Conservation (phyloP, 2,113 vertebrate genomes). For the Lycaon pictus region DNA sequence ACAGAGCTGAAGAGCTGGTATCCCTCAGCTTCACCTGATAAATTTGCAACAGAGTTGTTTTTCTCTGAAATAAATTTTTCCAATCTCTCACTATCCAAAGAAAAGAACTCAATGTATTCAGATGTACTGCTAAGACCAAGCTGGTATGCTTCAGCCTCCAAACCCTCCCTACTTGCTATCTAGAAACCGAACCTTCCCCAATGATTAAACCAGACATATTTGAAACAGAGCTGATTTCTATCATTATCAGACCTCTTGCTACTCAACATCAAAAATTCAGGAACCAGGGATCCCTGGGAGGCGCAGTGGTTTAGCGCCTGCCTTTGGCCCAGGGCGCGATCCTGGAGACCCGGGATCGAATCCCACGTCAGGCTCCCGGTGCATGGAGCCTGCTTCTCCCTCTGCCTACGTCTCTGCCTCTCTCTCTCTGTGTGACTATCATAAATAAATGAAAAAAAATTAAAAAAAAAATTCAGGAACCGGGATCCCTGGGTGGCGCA, state of each 20-base stretch:
- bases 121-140: slow-evolving; percentile 27
- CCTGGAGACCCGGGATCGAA: no score
- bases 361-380: no score
- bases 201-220: slow-evolving; percentile 39
- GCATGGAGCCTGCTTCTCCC: no score
- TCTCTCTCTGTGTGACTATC: no score
- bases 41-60: slow-evolving; percentile 19
- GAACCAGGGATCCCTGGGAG: neutral
- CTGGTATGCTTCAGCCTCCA: slow-evolving; percentile 15
- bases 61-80: slow-evolving; percentile 24
- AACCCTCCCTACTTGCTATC: neutral
- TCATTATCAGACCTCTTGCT: slow-evolving; percentile 31
- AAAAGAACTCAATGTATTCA: neutral
- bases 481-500: no score
- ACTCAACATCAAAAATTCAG: slow-evolving; percentile 36
- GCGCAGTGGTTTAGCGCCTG: no score
- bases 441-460: no score
- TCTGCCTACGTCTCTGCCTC: no score
- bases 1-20: neutral
- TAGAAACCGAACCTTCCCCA: slow-evolving; percentile 13
- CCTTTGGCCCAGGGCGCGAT: no score
- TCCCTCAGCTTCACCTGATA: slow-evolving; percentile 7
- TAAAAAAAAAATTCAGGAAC: slow-evolving; percentile 21
- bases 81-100: slow-evolving; percentile 38
- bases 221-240: slow-evolving; percentile 53